These are phyloP conservation scores for Dermatemys mawii DNA, from an alignment of 2,113 vertebrate genomes.

Conservation along the genomic window DNA sequence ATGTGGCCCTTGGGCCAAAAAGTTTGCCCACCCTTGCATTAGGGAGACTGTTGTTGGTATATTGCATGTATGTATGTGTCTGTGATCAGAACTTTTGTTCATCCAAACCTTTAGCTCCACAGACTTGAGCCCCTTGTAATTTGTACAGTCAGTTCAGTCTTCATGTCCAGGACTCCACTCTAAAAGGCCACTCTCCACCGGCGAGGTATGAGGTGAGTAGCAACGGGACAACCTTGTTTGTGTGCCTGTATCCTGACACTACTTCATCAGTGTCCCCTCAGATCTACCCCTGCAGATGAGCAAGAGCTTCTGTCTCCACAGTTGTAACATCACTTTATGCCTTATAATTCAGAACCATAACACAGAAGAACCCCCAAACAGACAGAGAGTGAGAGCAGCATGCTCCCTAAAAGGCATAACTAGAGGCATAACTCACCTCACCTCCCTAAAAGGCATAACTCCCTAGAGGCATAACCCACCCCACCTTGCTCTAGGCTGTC, in stretches of 20 bases:
- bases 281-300: not conserved
- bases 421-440: no score
- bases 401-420: no score
- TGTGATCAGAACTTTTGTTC: not conserved
- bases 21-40: no score
- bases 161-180: not conserved
- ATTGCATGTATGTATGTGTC: no score
- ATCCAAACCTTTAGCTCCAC: not conserved
- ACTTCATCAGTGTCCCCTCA: not conserved
- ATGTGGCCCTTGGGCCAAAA: no score
- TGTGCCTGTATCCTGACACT: not conserved
- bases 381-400: no score
- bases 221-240: not conserved
- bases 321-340: not conserved
- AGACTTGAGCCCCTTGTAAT: not conserved
- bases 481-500: no score
- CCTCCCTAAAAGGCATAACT: no score
- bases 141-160: not conserved
- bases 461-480: no score
- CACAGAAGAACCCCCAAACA: not conserved
- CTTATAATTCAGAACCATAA: not conserved
- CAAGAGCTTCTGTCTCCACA: not conserved
- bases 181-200: not conserved
- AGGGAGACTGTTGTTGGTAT: no score
- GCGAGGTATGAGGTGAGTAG: not conserved